phyloP scores from a whole-genome alignment of 2,888 invertebrate species.

The Aphidoletes aphidimyza region DNA sequence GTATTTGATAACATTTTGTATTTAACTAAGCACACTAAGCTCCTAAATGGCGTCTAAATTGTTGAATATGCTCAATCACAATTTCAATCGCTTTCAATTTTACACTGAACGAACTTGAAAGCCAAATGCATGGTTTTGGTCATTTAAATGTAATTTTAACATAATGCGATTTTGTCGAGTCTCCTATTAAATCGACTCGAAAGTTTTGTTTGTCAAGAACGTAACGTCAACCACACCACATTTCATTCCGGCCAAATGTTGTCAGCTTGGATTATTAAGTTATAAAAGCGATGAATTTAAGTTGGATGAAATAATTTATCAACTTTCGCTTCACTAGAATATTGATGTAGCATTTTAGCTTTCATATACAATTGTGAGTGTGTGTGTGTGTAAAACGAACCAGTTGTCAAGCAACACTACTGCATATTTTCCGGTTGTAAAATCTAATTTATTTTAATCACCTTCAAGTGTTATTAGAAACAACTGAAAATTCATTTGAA shows the following conservation, averaged over 20 bases:
- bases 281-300: not conserved
- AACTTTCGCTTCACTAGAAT: not conserved
- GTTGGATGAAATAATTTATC: not conserved
- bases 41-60: not conserved
- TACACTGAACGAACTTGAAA: constrained; percentile 15
- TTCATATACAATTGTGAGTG: not conserved
- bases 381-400: no score
- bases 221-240: not conserved
- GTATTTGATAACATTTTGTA: not conserved
- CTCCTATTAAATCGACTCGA: constrained; percentile 15
- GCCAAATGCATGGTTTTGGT: constrained; percentile 9
- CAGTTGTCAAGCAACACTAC: not conserved
- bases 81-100: constrained; percentile 32
- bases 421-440: not conserved
- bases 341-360: not conserved
- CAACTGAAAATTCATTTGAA: not conserved
- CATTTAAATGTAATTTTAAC: not conserved
- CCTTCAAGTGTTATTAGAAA: constrained; percentile 1
- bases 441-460: constrained; percentile 43
- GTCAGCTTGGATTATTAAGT: not conserved
- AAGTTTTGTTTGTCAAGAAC: not conserved
- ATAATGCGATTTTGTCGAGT: not conserved
- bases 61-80: constrained; percentile 37
- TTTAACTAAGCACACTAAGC: not conserved
- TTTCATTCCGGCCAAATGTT: not conserved